Conservation (phyloP, 1,140 invertebrate genomes). For the Penaeus vannamei region DNA sequence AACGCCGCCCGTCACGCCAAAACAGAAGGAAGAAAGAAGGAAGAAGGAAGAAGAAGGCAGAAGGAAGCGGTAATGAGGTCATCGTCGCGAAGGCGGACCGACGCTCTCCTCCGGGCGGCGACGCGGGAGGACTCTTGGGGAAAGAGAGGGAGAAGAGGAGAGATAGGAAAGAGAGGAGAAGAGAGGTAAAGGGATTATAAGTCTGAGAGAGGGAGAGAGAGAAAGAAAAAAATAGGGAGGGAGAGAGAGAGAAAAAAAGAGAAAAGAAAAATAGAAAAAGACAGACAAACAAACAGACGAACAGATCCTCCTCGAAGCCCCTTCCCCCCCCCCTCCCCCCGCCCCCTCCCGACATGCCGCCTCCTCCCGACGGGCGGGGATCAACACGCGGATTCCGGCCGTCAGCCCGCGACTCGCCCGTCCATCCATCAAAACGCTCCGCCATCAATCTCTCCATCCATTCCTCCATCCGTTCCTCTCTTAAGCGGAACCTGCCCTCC, state of each 20-base stretch:
- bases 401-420: too few relatives aligned
- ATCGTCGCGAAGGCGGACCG: background rate
- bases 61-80: background rate
- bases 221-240: background rate
- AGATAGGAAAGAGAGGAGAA: too few relatives aligned
- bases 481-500: too few relatives aligned
- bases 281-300: background rate
- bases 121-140: background rate
- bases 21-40: background rate
- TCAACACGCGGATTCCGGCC: too few relatives aligned
- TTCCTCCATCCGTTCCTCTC: too few relatives aligned
- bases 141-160: background rate
- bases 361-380: too few relatives aligned
- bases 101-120: too few relatives aligned
- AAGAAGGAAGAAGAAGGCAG: background rate
- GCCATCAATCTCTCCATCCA: too few relatives aligned
- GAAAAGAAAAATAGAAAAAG: slow-evolving; percentile 12
- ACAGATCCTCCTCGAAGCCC: background rate
- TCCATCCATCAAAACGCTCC: too few relatives aligned
- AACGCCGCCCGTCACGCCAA: too few relatives aligned
- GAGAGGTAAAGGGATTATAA: background rate
- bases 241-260: background rate
- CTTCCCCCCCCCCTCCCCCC: too few relatives aligned
- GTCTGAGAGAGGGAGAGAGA: background rate
- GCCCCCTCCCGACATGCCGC: too few relatives aligned